Conservation (phyloP, 2,797 vertebrate genomes). For the Margarornis squamiger region DNA sequence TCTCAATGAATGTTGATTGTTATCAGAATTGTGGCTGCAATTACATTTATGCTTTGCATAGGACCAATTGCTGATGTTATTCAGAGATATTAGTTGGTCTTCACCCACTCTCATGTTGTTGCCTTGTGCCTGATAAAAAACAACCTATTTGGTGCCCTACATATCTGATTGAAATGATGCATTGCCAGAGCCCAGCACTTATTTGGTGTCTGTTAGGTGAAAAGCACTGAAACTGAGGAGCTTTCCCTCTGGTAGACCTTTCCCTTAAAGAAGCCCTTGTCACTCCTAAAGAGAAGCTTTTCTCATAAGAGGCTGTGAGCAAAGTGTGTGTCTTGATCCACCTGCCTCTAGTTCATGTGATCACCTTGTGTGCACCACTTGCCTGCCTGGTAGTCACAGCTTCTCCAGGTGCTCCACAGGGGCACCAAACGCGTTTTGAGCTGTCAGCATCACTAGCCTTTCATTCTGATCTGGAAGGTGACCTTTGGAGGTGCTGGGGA, state of each 20-base stretch:
- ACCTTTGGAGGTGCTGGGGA: not conserved
- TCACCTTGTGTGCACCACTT: not conserved
- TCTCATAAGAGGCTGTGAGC: not conserved
- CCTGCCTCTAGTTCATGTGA: not conserved
- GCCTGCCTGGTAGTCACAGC: not conserved
- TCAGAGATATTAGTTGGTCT: not conserved
- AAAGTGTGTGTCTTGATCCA: rapidly evolving
- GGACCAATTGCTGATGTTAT: not conserved
- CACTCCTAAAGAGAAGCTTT: not conserved
- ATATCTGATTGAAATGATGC: not conserved
- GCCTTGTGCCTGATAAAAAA: not conserved
- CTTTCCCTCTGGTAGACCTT: not conserved
- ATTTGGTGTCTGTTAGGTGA: not conserved
- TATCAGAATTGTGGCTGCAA: not conserved
- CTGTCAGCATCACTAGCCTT: not conserved
- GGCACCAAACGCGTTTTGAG: not conserved
- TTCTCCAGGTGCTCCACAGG: not conserved
- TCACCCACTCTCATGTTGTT: not conserved
- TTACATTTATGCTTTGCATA: not conserved
- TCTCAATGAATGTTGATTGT: not conserved
- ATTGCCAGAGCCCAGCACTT: not conserved
- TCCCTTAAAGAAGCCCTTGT: not conserved
- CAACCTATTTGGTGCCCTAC: not conserved
- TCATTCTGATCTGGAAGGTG: not conserved
- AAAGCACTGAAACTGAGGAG: not conserved